These are phyloP conservation scores for Pempheris klunzingeri DNA, from an alignment of 2,797 vertebrate species.

Conservation along the genomic window DNA sequence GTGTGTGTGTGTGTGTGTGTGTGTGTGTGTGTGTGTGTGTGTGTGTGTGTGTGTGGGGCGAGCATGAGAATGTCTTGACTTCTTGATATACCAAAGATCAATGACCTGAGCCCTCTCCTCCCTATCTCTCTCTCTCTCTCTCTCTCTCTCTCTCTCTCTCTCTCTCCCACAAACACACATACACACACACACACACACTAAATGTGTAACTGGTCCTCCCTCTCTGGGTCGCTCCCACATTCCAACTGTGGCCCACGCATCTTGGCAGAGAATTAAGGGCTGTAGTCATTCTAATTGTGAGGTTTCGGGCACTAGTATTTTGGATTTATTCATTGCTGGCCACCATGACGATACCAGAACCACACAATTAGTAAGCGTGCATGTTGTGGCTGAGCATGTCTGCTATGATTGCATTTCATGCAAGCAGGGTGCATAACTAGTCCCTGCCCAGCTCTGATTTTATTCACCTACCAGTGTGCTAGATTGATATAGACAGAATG, in stretches of 20 bases:
- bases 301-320: constrained; percentile 40
- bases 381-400: constrained; percentile 45
- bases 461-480: neutral
- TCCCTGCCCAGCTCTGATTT: constrained; percentile 10
- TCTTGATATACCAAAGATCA: constrained; percentile 51
- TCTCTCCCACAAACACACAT: neutral
- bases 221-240: constrained; percentile 63
- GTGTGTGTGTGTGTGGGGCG: constrained; percentile 7
- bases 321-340: constrained; percentile 44
- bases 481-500: constrained; percentile 7
- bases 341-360: constrained; percentile 46
- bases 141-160: neutral
- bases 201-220: constrained; percentile 37
- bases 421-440: neutral
- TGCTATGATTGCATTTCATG: constrained; percentile 40
- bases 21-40: constrained; percentile 11
- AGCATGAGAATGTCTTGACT: constrained; percentile 25
- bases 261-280: constrained; percentile 56
- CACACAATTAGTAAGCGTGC: constrained; percentile 61
- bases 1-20: constrained; percentile 21
- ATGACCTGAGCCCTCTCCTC: constrained; percentile 31
- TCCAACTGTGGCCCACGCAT: constrained; percentile 63
- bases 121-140: constrained; percentile 3
- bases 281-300: constrained; percentile 52
- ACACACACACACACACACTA: constrained; percentile 22